Evolutionary conservation across 2,888 invertebrate species (phyloP).

Genomic region (Onthophagus sagittarius): DNA sequence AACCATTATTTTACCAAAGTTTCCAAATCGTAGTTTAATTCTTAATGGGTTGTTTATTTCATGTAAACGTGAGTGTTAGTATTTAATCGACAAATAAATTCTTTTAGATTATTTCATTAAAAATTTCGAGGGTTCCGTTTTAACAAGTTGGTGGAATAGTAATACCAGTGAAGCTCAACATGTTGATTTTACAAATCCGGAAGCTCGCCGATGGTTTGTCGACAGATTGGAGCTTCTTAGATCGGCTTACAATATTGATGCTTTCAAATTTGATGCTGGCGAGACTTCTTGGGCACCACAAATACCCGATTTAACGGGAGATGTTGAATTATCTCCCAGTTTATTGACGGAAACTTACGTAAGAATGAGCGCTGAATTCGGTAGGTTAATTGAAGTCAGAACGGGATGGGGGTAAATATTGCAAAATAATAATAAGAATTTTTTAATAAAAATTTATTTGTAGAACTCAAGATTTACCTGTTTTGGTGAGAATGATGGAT

Average conservation of each 20-base stretch:
- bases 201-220: slow-evolving; percentile 59
- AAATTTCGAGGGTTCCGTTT: slow-evolving; percentile 52
- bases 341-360: slow-evolving; percentile 57
- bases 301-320: slow-evolving; percentile 56
- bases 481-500: slow-evolving; percentile 76
- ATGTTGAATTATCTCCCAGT: slow-evolving; percentile 56
- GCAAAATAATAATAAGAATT: background rate
- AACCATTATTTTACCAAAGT: background rate
- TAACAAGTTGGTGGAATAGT: slow-evolving; percentile 55
- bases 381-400: slow-evolving; percentile 65
- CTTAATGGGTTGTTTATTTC: too few relatives aligned
- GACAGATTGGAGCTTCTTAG: slow-evolving; percentile 54
- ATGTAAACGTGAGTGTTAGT: too few relatives aligned
- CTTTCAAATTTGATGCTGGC: slow-evolving; percentile 80
- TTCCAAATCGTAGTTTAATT: too few relatives aligned
- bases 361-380: slow-evolving; percentile 56
- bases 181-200: slow-evolving; percentile 70
- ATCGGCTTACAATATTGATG: slow-evolving; percentile 62
- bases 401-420: slow-evolving; percentile 57
- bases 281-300: slow-evolving; percentile 68
- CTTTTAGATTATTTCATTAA: slow-evolving; percentile 52
- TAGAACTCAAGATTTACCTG: slow-evolving; percentile 64
- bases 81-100: background rate
- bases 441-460: slow-evolving; percentile 25
- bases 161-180: slow-evolving; percentile 55